Evolutionary conservation across 2,888 invertebrate species (phyloP).

Genomic region (Oxystoma pomonae): DNA sequence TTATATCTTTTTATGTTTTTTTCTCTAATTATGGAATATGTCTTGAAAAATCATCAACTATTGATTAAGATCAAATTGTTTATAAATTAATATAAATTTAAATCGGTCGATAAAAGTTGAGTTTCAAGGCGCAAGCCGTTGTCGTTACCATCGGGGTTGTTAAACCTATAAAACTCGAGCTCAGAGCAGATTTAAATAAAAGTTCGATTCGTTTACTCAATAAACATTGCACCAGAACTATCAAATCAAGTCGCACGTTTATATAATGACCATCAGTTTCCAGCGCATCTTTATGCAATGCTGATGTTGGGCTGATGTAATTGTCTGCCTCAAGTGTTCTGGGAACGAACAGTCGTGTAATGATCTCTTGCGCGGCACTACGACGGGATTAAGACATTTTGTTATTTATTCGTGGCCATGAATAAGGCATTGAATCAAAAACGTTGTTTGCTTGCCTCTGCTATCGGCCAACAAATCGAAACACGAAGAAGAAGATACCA

Average conservation of each 20-base stretch:
- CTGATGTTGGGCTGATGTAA: background rate
- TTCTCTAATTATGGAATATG: too few relatives aligned
- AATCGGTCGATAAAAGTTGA: background rate
- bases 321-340: background rate
- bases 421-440: constrained; percentile 4
- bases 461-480: background rate
- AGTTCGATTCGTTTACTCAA: background rate
- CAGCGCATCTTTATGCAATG: background rate
- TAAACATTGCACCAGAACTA: background rate
- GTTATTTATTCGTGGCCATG: constrained; percentile 5
- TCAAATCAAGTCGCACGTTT: background rate
- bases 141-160: background rate
- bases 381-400: constrained; percentile 2
- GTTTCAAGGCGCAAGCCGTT: background rate
- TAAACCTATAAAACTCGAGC: background rate
- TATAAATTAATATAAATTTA: too few relatives aligned
- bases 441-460: background rate
- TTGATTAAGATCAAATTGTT: too few relatives aligned
- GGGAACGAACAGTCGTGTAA: background rate
- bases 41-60: too few relatives aligned
- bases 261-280: background rate
- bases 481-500: background rate
- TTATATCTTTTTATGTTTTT: too few relatives aligned
- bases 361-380: background rate
- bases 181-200: background rate